Evolutionary conservation across 2,888 invertebrate genomes (phyloP).

Genomic region (Diogma glabrata): DNA sequence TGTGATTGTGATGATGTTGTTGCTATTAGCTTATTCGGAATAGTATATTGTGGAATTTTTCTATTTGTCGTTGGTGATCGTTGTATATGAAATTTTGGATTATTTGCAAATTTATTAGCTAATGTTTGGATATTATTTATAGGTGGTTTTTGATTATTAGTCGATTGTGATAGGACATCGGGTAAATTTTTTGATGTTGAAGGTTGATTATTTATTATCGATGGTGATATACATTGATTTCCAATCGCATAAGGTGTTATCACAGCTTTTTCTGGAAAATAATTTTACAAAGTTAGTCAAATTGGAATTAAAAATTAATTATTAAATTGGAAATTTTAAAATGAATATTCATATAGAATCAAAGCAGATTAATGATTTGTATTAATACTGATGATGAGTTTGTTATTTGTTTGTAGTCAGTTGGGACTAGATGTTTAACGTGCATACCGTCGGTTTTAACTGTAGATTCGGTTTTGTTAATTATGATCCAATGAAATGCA

Average conservation of each 20-base stretch:
- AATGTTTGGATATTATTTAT: slow-evolving; percentile 27
- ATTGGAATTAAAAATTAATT: too few species aligned
- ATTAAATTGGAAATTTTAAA: too few species aligned
- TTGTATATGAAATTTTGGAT: slow-evolving; percentile 24
- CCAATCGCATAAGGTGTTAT: slow-evolving; percentile 16
- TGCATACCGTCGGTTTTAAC: too few species aligned
- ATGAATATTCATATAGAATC: too few species aligned
- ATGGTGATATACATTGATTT: slow-evolving; percentile 6
- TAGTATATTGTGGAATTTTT: slow-evolving; percentile 22
- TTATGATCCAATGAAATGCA: too few species aligned
- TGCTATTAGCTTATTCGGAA: slow-evolving; percentile 16
- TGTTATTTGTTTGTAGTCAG: too few species aligned
- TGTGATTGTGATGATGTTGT: slow-evolving; percentile 14
- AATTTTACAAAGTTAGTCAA: too few species aligned
- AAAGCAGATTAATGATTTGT: too few species aligned
- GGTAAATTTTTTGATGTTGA: slow-evolving; percentile 23
- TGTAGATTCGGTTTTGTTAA: too few species aligned
- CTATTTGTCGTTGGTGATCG: slow-evolving; percentile 20
- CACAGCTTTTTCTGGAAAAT: slow-evolving; percentile 5
- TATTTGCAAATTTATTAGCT: slow-evolving; percentile 28
- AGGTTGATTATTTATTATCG: slow-evolving; percentile 13
- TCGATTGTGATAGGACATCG: slow-evolving; percentile 20
- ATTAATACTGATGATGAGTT: too few species aligned
- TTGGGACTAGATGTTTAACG: too few species aligned
- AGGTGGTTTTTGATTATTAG: neutral